phyloP scores from a whole-genome alignment of 2,888 invertebrate species.

The Eristalis tenax region DNA sequence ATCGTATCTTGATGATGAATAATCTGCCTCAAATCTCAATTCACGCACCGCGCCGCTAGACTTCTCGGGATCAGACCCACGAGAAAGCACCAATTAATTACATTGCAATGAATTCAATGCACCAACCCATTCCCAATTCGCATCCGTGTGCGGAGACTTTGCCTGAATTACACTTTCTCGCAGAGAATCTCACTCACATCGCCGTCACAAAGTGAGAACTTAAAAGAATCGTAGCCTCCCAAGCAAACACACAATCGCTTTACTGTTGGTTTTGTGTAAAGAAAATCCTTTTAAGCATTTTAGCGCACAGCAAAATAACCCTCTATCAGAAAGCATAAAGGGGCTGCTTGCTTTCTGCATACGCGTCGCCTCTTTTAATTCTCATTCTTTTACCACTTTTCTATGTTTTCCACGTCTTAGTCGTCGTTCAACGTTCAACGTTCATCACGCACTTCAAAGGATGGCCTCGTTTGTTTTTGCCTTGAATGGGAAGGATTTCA shows the following conservation, averaged over 20 bases:
- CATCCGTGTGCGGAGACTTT: background rate
- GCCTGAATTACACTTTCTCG: background rate
- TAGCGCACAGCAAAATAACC: conserved; percentile 36
- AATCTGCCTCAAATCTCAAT: background rate
- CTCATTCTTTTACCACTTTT: conserved; percentile 43
- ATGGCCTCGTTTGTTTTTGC: background rate
- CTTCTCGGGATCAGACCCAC: background rate
- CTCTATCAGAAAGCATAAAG: conserved; percentile 53
- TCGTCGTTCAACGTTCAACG: background rate
- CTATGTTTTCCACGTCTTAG: conserved; percentile 22
- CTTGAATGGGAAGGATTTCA: conserved; percentile 6
- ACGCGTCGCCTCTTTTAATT: conserved; percentile 23
- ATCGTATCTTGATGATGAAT: background rate
- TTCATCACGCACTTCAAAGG: conserved; percentile 25
- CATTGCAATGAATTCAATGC: conserved; percentile 21
- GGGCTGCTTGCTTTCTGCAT: conserved; percentile 27
- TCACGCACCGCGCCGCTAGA: background rate
- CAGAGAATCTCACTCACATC: background rate
- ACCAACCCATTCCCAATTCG: background rate
- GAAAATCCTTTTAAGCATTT: conserved; percentile 40
- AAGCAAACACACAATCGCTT: conserved; percentile 22
- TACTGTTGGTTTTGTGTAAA: conserved; percentile 1
- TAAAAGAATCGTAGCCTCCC: conserved; percentile 49
- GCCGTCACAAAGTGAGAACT: conserved; percentile 39
- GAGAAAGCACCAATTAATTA: conserved; percentile 32